These are phyloP conservation scores for Sarcophaga carnaria DNA, from an alignment of 2,888 invertebrate genomes.

Conservation along the genomic window DNA sequence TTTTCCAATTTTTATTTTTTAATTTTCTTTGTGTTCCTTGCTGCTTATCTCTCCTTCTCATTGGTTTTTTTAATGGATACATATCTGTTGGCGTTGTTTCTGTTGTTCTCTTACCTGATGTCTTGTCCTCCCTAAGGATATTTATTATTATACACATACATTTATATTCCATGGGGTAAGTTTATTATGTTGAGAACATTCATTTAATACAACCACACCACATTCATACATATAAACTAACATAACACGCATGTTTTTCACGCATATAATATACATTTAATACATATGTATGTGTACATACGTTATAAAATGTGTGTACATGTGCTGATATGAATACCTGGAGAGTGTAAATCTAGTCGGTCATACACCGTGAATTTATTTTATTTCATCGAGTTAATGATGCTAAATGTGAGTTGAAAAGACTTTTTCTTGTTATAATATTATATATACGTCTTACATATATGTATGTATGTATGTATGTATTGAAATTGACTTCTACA, in stretches of 20 bases:
- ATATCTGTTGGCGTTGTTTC: background rate
- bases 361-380: background rate
- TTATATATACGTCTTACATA: too few species aligned
- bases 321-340: background rate
- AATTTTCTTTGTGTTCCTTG: background rate
- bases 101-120: background rate
- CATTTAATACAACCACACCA: background rate
- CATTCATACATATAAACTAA: background rate
- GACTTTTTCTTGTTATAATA: background rate
- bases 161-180: constrained; percentile 29
- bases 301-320: background rate
- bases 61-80: background rate
- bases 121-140: background rate
- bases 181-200: constrained; percentile 28
- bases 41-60: background rate
- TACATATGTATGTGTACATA: background rate
- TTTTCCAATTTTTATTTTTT: background rate
- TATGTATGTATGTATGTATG: too few species aligned
- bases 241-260: too few species aligned
- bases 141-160: background rate
- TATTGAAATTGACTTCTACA: too few species aligned
- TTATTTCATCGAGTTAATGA: background rate
- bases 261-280: too few species aligned
- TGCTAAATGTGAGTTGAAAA: background rate
- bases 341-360: background rate